Evolutionary conservation across 30 jellyfish, hydroid and myxozoan genomes (phyloP), one percentile per base, ranked within the genome.

Genomic region (Catostylus mosaicus): DNA sequence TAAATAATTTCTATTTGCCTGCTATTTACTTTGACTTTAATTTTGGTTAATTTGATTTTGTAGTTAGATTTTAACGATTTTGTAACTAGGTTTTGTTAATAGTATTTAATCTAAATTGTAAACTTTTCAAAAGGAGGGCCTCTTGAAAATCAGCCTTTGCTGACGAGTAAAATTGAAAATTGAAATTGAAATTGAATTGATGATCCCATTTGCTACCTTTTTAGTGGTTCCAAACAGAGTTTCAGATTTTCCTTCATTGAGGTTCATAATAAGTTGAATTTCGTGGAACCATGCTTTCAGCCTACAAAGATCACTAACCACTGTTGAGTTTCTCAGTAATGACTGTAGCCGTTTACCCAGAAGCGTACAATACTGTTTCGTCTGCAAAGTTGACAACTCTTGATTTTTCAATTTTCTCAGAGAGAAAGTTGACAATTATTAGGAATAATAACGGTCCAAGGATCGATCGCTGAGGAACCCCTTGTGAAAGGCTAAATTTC

Each of bases 171-270:
- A n/a, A n/a, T n/a, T n/a, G n/a, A n/a, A n/a, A n/a, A n/a, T n/a
- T n/a, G n/a, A 66, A 66, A 66, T 66, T 8, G 5, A 66, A 37
- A n/a, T n/a, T 73, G 85, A 73, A 6, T n/a, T n/a, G n/a, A n/a
- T n/a, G n/a, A n/a, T n/a, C n/a, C 83, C 90, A 30, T 80, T 80
- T 27, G 83, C 83, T 30, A 62, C 90, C 66, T 50, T 45, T 59
- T 63, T 63, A 26, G 91, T 33, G 84, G 91, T 51, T 47, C 85
- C 91, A 40, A 81, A 81, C 77, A 81, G 73, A 50, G 90, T 70
- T 79, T 79, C 90, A 45, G 91, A 47, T 81, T 66, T 81, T 52
- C 91, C 91, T 69, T 81, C 48, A 56, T 50, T 68, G 78, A 81
- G 91, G 70, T 80, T 77, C 89, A 77, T 20, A 46, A 77, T 37